phyloP scores from a whole-genome alignment of 1,140 invertebrate genomes.

The Macrocentrus cingulum region DNA sequence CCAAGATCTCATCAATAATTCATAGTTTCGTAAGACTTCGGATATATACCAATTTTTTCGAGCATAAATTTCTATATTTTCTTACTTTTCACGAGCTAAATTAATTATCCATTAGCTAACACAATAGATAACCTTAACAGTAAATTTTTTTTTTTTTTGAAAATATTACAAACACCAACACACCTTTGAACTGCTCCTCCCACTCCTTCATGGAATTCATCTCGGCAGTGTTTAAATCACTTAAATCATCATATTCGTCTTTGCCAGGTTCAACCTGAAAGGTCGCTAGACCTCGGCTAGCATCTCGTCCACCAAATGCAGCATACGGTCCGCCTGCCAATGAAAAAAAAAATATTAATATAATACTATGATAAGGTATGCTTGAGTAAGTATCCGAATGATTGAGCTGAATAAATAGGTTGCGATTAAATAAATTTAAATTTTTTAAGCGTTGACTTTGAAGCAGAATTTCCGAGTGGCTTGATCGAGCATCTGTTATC shows the following conservation, averaged over 20 bases:
- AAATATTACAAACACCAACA: not conserved
- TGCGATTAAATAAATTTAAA: no score
- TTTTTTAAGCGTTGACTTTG: not conserved
- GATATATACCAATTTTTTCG: not conserved
- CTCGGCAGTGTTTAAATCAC: conserved; percentile 84
- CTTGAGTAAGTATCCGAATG: no score
- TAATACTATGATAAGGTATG: conserved; percentile 3
- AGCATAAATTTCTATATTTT: no score
- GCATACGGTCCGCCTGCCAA: conserved; percentile 86
- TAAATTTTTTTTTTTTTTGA: no score
- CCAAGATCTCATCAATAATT: conserved; percentile 28
- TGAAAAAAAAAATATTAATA: conserved; percentile 21
- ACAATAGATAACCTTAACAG: no score
- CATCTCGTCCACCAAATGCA: conserved; percentile 93
- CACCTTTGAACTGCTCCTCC: conserved; percentile 96
- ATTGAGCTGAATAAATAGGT: no score
- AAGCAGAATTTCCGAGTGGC: conserved; percentile 4
- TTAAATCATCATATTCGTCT: conserved; percentile 93
- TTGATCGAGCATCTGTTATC: conserved; percentile 9
- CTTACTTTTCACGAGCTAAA: no score
- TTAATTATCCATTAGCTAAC: no score
- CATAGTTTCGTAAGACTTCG: conserved; percentile 3
- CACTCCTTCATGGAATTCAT: conserved; percentile 91
- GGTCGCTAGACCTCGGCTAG: conserved; percentile 89
- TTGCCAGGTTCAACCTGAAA: conserved; percentile 84